phyloP scores from a whole-genome alignment of 2,888 invertebrate species.

The Hedychridium roseum region DNA sequence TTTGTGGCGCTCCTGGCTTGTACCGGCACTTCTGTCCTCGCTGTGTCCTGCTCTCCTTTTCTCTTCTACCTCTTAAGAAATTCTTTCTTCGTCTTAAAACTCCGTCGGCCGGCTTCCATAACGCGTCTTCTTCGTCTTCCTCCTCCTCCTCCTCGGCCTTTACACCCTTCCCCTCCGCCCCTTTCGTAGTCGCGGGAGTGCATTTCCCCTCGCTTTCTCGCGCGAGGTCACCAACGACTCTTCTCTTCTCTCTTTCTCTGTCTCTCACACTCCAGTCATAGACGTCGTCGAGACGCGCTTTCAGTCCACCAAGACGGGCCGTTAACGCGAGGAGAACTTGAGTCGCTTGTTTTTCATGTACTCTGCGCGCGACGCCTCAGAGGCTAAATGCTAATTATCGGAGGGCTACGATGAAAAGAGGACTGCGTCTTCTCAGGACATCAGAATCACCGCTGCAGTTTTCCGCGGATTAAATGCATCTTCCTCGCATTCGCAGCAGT shows the following conservation, averaged over 20 bases:
- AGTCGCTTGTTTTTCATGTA: slow-evolving; percentile 19
- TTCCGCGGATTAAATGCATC: too few relatives aligned
- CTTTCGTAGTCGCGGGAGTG: slow-evolving; percentile 1
- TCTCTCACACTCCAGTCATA: too few relatives aligned
- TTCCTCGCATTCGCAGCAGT: too few relatives aligned
- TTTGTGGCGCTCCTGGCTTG: slow-evolving; percentile 43
- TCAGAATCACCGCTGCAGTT: too few relatives aligned
- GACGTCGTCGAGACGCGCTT: slow-evolving; percentile 26
- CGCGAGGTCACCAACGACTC: slow-evolving; percentile 8
- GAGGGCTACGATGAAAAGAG: too few relatives aligned
- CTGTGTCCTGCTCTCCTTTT: slow-evolving; percentile 21
- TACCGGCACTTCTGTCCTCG: slow-evolving; percentile 43
- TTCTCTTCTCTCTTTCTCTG: too few relatives aligned
- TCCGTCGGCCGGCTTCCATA: slow-evolving; percentile 3
- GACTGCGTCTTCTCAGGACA: too few relatives aligned
- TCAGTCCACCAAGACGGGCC: slow-evolving; percentile 15
- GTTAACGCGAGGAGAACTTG: slow-evolving; percentile 6
- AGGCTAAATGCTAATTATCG: slow-evolving; percentile 47
- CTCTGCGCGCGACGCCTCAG: slow-evolving; percentile 17
- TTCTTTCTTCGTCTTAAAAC: slow-evolving; percentile 20
- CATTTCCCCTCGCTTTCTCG: slow-evolving; percentile 7
- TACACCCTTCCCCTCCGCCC: slow-evolving; percentile 6
- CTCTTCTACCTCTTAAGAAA: slow-evolving; percentile 25
- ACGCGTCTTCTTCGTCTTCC: slow-evolving; percentile 4
- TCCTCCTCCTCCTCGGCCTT: slow-evolving; percentile 6